Evolutionary conservation across 2,113 vertebrate genomes (phyloP).

Genomic region (Hippocampus abdominalis): DNA sequence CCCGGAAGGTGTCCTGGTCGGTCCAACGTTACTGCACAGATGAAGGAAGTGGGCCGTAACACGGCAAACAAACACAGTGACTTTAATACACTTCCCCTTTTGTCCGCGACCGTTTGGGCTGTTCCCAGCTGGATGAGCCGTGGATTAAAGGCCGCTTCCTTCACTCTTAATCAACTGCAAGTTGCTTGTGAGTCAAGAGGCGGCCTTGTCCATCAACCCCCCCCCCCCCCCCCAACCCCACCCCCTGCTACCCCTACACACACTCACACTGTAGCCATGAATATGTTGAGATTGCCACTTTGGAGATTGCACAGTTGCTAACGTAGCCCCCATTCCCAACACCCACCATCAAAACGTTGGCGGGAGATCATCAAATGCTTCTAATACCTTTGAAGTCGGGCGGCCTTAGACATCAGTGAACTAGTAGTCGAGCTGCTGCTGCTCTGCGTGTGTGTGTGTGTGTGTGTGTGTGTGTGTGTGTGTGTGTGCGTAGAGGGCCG

Average conservation of each 20-base stretch:
- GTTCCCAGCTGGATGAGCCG: slow-evolving; percentile 14
- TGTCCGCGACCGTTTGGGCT: slow-evolving; percentile 52
- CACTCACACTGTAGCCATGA: neutral
- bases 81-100: slow-evolving; percentile 46
- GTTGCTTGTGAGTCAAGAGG: slow-evolving; percentile 33
- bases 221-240: neutral
- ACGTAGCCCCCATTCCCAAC: slow-evolving; percentile 22
- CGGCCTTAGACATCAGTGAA: slow-evolving; percentile 49
- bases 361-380: slow-evolving; percentile 57
- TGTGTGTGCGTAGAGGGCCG: neutral
- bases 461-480: slow-evolving; percentile 12
- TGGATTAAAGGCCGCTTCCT: slow-evolving; percentile 42
- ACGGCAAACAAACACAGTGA: slow-evolving; percentile 8
- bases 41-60: neutral
- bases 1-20: neutral
- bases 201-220: slow-evolving; percentile 14
- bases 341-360: slow-evolving; percentile 35
- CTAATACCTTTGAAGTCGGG: slow-evolving; percentile 57
- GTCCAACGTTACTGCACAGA: neutral
- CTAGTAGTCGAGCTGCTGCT: slow-evolving; percentile 30
- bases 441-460: slow-evolving; percentile 22
- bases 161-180: slow-evolving; percentile 29
- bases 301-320: slow-evolving; percentile 53
- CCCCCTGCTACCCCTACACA: neutral
- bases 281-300: slow-evolving; percentile 42